Conservation (phyloP, 1,140 invertebrate genomes). For the Zaprionus capensis region DNA sequence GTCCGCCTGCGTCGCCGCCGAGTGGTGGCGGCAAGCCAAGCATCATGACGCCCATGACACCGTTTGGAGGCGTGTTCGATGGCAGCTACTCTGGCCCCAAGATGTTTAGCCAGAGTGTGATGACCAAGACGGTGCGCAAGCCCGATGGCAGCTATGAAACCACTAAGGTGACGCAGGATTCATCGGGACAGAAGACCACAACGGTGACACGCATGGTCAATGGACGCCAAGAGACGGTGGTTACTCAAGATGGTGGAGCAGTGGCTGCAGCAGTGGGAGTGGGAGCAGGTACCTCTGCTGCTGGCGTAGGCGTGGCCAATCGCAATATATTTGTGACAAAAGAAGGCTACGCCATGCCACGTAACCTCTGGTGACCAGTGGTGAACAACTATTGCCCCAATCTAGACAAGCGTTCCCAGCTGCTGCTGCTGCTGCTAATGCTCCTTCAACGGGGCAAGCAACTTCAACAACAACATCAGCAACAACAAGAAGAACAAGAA, state of each 20-base stretch:
- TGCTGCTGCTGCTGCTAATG: slow-evolving; percentile 53
- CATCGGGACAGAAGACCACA: slow-evolving; percentile 76
- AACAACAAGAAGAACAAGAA: neutral
- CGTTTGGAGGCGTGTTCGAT: slow-evolving; percentile 77
- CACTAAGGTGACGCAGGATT: slow-evolving; percentile 75
- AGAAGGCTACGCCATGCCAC: slow-evolving; percentile 84
- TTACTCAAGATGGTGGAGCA: slow-evolving; percentile 53
- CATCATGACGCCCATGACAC: slow-evolving; percentile 79
- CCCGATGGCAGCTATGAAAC: slow-evolving; percentile 82
- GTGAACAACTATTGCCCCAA: slow-evolving; percentile 77
- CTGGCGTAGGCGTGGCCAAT: slow-evolving; percentile 42
- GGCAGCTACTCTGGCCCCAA: slow-evolving; percentile 82
- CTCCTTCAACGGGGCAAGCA: slow-evolving; percentile 47
- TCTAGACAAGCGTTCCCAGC: slow-evolving; percentile 73
- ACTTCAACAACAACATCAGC: slow-evolving; percentile 45
- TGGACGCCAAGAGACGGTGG: slow-evolving; percentile 71
- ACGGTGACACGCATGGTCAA: slow-evolving; percentile 75
- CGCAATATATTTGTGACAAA: slow-evolving; percentile 83
- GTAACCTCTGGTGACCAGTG: slow-evolving; percentile 84
- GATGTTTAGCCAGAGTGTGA: slow-evolving; percentile 83
- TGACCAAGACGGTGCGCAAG: slow-evolving; percentile 81
- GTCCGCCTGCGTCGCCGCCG: slow-evolving; percentile 55
- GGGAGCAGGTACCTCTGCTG: neutral
- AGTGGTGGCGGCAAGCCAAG: slow-evolving; percentile 54
- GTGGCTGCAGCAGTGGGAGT: neutral